Conservation (phyloP, 2,888 invertebrate species). For the Scaptomyza polygonia region DNA sequence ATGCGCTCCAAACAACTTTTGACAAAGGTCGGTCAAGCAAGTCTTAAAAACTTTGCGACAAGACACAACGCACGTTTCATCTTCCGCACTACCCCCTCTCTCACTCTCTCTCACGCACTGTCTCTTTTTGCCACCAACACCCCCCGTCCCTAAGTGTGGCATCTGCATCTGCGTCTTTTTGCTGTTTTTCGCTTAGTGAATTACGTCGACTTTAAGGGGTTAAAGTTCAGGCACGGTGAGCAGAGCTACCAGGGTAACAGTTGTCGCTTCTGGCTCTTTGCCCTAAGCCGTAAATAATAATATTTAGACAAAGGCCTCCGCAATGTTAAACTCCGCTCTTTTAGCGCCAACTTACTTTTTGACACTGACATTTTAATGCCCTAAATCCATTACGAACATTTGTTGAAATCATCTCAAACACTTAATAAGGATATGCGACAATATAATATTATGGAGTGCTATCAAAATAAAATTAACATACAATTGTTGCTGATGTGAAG, state of each 20-base stretch:
- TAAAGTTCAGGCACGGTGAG: slow-evolving; percentile 68
- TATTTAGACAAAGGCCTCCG: slow-evolving; percentile 71
- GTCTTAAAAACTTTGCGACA: slow-evolving; percentile 80
- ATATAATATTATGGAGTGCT: background rate
- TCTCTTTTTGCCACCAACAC: background rate
- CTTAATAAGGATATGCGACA: slow-evolving; percentile 22
- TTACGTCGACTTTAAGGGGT: slow-evolving; percentile 76
- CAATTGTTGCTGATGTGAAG: background rate
- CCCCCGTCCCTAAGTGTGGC: slow-evolving; percentile 4
- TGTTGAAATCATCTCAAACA: slow-evolving; percentile 33
- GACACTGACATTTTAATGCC: slow-evolving; percentile 46
- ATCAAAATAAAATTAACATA: background rate
- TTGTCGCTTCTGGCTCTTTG: slow-evolving; percentile 74
- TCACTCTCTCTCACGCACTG: background rate
- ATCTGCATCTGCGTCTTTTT: slow-evolving; percentile 59
- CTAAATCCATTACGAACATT: slow-evolving; percentile 55
- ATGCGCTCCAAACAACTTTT: slow-evolving; percentile 80
- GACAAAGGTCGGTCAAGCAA: slow-evolving; percentile 81
- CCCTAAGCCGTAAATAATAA: slow-evolving; percentile 79
- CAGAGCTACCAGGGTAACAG: slow-evolving; percentile 71
- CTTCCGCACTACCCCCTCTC: slow-evolving; percentile 21
- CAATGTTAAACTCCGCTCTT: slow-evolving; percentile 18
- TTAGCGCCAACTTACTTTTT: slow-evolving; percentile 21
- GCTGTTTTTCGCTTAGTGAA: slow-evolving; percentile 78
- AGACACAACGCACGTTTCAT: slow-evolving; percentile 78